phyloP scores from a whole-genome alignment of 2,113 vertebrate species.

The Neolamprologus fasciatus region DNA sequence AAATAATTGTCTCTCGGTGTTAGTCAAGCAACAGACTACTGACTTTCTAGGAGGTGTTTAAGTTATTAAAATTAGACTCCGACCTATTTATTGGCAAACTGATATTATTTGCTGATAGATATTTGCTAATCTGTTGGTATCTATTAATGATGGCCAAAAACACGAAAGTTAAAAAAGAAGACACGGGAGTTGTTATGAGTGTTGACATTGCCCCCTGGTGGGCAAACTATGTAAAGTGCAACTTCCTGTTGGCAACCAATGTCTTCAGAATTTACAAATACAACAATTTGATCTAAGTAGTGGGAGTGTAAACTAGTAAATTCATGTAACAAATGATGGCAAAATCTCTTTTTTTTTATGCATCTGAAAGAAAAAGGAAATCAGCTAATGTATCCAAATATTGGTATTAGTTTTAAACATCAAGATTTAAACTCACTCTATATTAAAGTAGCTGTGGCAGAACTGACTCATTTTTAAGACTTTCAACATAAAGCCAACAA shows the following conservation, averaged over 20 bases:
- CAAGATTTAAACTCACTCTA: background rate
- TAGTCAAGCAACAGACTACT: background rate
- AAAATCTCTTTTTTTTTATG: background rate
- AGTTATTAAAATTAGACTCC: background rate
- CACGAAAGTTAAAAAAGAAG: background rate
- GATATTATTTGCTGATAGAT: background rate
- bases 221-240: background rate
- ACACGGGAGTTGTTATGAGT: background rate
- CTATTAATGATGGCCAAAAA: background rate
- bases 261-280: background rate
- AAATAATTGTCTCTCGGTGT: background rate
- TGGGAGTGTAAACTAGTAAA: background rate
- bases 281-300: background rate
- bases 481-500: background rate
- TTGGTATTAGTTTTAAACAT: background rate
- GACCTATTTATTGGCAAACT: fast-evolving
- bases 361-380: background rate
- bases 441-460: background rate
- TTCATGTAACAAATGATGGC: background rate
- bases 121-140: background rate
- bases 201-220: background rate
- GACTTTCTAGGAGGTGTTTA: background rate
- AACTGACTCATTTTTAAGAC: background rate
- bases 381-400: background rate
- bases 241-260: background rate